A percentile compares a stretch with the other conserved stretches of the same genome.
Evolutionary conservation across 2,113 vertebrate genomes (phyloP).

Genomic region (Synodontis membranacea): DNA sequence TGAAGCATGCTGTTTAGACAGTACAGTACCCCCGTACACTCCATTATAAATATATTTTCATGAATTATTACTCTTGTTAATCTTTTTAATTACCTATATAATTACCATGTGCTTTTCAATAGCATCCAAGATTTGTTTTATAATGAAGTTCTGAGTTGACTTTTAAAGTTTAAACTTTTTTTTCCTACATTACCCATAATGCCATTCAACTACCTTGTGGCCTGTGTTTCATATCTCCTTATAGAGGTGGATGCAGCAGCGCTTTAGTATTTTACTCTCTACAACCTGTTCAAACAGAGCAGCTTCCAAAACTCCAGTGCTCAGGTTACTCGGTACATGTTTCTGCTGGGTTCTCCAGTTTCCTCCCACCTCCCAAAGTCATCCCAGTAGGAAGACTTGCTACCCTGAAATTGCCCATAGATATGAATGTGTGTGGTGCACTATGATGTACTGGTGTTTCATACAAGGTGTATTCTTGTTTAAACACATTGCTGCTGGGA

Average conservation of each 20-base stretch:
- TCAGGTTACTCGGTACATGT: neutral
- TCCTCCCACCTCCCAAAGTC: neutral
- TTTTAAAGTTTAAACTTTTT: neutral
- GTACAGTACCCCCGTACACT: no score
- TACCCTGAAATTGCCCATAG: neutral
- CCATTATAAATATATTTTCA: no score
- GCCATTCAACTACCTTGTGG: neutral
- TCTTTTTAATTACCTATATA: neutral
- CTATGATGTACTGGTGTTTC: neutral
- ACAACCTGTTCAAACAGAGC: neutral
- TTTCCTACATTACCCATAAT: neutral
- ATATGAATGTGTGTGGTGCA: neutral
- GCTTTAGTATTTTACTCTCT: neutral
- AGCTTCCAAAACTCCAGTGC: neutral
- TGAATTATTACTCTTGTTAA: neutral
- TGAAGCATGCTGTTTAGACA: no score
- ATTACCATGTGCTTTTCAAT: neutral
- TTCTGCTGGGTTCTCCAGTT: neutral
- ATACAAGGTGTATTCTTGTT: neutral
- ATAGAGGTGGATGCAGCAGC: no score
- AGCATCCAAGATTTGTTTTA: neutral
- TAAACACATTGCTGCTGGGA: neutral
- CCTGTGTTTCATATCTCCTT: neutral
- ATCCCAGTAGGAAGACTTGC: neutral
- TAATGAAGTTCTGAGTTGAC: neutral